Base-by-base conservation (phyloP, 2,888 invertebrate genomes). In the Odontocerum albicorne region DNA sequence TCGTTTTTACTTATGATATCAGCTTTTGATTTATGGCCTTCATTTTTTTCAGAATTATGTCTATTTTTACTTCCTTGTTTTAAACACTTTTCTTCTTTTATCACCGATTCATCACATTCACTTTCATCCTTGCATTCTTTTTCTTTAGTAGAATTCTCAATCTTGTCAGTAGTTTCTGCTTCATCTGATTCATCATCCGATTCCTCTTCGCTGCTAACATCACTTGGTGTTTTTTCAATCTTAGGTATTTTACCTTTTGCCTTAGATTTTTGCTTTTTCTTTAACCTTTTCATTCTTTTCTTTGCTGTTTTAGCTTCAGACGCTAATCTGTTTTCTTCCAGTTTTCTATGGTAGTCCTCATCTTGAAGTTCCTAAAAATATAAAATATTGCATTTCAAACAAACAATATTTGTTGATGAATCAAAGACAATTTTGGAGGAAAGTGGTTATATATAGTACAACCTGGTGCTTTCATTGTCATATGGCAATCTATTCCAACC, bases 241-340 rank as follows among this genome's bases (percentile, higher is more conserved):
- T 74, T 75, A n/a, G 68, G 63, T 62, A 70, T 61, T 40, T 60
- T 74, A 21, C 65, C 66, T 45, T 62, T 63, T 7, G 64, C 62
- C 35, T 71, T 71, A 1, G 67, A 65, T 32, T 74, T 80, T 68
- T 83, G 79, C 67, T 91, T 93, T 67, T 83, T 88, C 68, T 90
- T 92, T 52, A 87, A 68, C 45, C 96, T 82, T 69, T 96, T 98
- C 0, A 90, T 90, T 63, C 97, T 79, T 69, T 94, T 96, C 67
- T 96, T 97, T 0, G 92, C 92, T 3, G 96, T 96, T 67, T 81
- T 84, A 65, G 88, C 86, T 62, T 92, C 93, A 7, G 91, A 87
- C 64, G 72, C 72, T 65, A 68, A 79, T 63, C 73, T 79, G 68
- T 93, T 92, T 63, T 88, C 84, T 69, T 90, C 88, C 31, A 96